phyloP scores from a whole-genome alignment of 2,113 vertebrate species.

The Lichenostomus cassidix region DNA sequence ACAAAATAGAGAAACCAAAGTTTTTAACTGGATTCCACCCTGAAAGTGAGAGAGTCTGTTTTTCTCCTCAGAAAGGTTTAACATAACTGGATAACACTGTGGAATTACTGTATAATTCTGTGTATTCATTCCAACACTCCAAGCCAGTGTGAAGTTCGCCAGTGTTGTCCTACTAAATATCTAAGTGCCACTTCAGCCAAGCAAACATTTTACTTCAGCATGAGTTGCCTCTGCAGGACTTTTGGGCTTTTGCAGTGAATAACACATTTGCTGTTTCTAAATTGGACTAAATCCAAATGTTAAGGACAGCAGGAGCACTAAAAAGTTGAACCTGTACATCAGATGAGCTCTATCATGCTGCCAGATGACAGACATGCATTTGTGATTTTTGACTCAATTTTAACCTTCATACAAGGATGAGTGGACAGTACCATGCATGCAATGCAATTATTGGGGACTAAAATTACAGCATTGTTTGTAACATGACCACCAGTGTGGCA shows the following conservation, averaged over 20 bases:
- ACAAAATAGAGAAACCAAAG: neutral
- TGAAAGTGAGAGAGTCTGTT: neutral
- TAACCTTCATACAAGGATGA: neutral
- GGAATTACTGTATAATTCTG: neutral
- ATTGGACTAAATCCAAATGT: neutral
- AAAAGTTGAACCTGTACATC: neutral
- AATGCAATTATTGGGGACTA: neutral
- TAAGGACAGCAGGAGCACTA: neutral
- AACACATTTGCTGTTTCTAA: neutral
- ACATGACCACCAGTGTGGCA: neutral
- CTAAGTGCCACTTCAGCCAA: neutral
- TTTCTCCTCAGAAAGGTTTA: neutral
- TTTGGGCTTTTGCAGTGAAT: neutral
- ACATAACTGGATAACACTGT: neutral
- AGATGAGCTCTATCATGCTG: neutral
- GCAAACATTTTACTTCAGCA: neutral
- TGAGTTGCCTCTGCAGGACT: neutral
- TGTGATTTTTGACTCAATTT: neutral
- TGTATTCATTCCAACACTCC: neutral
- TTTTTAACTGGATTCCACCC: neutral
- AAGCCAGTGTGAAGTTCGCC: neutral
- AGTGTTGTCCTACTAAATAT: neutral
- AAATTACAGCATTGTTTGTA: neutral
- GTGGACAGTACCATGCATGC: accelerated
- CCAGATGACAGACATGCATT: neutral